Base-by-base conservation (phyloP, 2,113 vertebrate genomes). In the Ciconia stormi region DNA sequence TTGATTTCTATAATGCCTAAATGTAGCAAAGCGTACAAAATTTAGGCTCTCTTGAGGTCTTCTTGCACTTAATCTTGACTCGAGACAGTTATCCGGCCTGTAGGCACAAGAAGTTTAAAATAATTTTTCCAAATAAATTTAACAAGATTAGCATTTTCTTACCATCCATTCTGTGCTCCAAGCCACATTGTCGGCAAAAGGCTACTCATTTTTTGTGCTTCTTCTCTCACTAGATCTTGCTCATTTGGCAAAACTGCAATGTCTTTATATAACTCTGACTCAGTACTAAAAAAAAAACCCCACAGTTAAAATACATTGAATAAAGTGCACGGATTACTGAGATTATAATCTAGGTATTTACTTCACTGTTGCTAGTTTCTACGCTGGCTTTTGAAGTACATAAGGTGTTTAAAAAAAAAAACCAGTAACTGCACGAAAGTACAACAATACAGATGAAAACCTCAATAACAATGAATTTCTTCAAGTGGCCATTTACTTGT, bases 121-220 rank as follows among this genome's bases (percentile, higher is more conserved):
- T 38, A 36, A 9, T 49, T 78, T 66, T 52, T 63, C n/a, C 25
- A 74, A 71, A 38, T 58, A 65, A 44, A 50, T 26, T 40, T 47
- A 73, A 83, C 5, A 50, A 50, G n/a, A 63, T 73, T 2, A 82
- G 17, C 18, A 47, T 46, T 80, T 87, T 87, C 98, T 98, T 97
- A 99, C 99, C 98, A 99, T 97, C 99, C 99, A 16, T 99, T 99
- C 95, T 99, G 99, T 8, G 99, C 99, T 38, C 99, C 99, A 58
- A 99, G 98, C 99, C 99, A 99, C 99, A 99, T 99, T 3, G 99
- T 99, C 1, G 99, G 99, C 91, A 99, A 98, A 69, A 99, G 98
- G 55, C 99, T 99, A 97, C 99, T 99, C 99, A 99, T 99, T 97
- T 99, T 99, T 96, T 99, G 99, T 44, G 99, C 99, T 97, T 99